Evolutionary conservation across 2,888 invertebrate genomes (phyloP), one percentile per base, ranked within the genome.

Genomic region (Morpho achilles): DNA sequence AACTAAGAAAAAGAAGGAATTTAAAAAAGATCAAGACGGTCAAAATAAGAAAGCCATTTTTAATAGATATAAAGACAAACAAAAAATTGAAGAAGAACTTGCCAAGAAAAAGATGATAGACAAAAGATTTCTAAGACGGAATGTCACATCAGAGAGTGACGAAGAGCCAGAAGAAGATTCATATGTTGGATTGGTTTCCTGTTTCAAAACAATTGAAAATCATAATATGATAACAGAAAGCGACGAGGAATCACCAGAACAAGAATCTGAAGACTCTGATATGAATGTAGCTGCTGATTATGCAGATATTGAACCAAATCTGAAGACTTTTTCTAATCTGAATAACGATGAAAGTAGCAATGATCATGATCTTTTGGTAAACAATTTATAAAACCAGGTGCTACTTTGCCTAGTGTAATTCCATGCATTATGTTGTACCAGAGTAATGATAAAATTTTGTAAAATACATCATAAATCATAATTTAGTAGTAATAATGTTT

Each of bases 101-200:
- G 75, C 74, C 8, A 91, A 84, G 67, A 89, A 87, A 62, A 78
- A 76, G 52, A 73, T 76, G 60, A 67, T 87, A 53, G 89, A 92
- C 58, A 75, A 72, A 8, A 82, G 77, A 61, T 70, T 87, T 48
- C 72, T 79, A 61, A 73, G 79, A 61, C 71, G 79, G 46, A 75
- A 75, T 32, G 79, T 80, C 1, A 90, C 87, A 58, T 83, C 85
- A 23, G 91, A 92, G n/a, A 92, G 92, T 61, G 92, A 92, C 57
- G 86, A 84, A 60, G 63, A 62, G 16, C 41, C 46, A 42, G 87
- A 86, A 53, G 83, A 84, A 66, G 80, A 93, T 79, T 81, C 87
- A 4, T 88, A 91, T 69, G 85, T 82, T 45, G 86, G 91, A 67
- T 73, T 94, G 49, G 72, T 94, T 23, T 89, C 92, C 0, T 91